phyloP scores from a whole-genome alignment of 2,113 vertebrate species.

The Eira barbara region DNA sequence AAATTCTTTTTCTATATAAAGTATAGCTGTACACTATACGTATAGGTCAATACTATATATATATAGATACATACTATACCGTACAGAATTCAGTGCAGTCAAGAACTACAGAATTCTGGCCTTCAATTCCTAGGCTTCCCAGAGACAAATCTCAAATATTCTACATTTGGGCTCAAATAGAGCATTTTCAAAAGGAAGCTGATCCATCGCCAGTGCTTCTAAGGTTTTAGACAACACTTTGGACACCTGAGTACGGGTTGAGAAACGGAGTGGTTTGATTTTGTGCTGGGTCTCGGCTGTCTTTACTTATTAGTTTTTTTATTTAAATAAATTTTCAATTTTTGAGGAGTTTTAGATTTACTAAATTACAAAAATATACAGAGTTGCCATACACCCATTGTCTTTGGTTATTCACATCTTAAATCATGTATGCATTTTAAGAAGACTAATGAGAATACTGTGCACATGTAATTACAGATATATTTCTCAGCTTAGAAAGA shows the following conservation, averaged over 20 bases:
- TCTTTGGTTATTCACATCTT: background rate
- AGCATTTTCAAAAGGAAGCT: background rate
- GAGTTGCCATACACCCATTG: background rate
- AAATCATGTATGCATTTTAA: background rate
- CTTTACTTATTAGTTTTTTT: background rate
- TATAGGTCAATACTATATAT: background rate
- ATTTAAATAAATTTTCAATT: background rate
- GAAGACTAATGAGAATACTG: background rate
- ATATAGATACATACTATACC: background rate
- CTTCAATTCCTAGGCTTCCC: background rate
- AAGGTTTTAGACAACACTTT: background rate
- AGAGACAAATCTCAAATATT: background rate
- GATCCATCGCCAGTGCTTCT: background rate
- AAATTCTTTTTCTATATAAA: background rate
- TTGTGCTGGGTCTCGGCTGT: background rate
- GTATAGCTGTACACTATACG: background rate
- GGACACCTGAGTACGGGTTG: background rate
- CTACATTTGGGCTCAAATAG: background rate
- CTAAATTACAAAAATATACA: background rate
- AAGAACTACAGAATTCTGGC: background rate
- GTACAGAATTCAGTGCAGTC: background rate
- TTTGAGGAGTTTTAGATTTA: slow-evolving; percentile 15
- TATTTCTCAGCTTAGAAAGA: background rate
- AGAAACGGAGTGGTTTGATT: background rate
- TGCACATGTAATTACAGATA: background rate